phyloP scores from a whole-genome alignment of 2,797 vertebrate genomes.

The Gobionotothen gibberifrons region DNA sequence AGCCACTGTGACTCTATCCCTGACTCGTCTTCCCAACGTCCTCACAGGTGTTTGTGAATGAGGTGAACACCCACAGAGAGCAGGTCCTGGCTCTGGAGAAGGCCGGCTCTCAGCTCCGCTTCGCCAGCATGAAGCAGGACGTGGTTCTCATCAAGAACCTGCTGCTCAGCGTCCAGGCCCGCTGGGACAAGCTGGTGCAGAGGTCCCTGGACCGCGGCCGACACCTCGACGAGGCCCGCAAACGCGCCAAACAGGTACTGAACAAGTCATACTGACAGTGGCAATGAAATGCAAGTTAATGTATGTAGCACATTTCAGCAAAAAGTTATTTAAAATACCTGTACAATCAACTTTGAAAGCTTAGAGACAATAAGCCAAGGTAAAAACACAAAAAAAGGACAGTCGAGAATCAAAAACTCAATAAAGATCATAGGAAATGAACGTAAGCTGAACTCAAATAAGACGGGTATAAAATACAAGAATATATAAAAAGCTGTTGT shows the following conservation, averaged over 20 bases:
- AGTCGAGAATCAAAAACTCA: too few species aligned
- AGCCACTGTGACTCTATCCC: neutral
- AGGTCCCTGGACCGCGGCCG: conserved; percentile 95
- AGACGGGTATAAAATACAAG: too few species aligned
- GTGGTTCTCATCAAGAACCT: conserved; percentile 99
- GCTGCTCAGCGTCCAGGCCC: conserved; percentile 96
- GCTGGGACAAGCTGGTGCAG: conserved; percentile 99
- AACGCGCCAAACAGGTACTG: conserved; percentile 95
- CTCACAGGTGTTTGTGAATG: conserved; percentile 94
- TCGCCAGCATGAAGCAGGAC: conserved; percentile 97
- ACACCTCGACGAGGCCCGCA: conserved; percentile 95
- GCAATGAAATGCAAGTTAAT: too few species aligned
- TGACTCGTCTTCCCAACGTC: neutral
- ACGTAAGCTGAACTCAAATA: too few species aligned
- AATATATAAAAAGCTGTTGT: neutral
- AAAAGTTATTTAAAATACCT: too few species aligned
- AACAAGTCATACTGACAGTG: neutral
- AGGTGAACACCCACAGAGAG: conserved; percentile 96
- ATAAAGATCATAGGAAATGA: too few species aligned
- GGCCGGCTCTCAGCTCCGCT: conserved; percentile 95
- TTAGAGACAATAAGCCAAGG: too few species aligned
- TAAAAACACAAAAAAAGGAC: too few species aligned
- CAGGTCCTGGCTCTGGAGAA: conserved; percentile 97
- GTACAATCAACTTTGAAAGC: too few species aligned
- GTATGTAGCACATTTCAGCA: too few species aligned